A percentile compares a stretch with the other conserved stretches of the same genome.
Conservation (phyloP, 37 sponge, comb jelly and placozoan genomes). For the Aphrocallistes beatrix region DNA sequence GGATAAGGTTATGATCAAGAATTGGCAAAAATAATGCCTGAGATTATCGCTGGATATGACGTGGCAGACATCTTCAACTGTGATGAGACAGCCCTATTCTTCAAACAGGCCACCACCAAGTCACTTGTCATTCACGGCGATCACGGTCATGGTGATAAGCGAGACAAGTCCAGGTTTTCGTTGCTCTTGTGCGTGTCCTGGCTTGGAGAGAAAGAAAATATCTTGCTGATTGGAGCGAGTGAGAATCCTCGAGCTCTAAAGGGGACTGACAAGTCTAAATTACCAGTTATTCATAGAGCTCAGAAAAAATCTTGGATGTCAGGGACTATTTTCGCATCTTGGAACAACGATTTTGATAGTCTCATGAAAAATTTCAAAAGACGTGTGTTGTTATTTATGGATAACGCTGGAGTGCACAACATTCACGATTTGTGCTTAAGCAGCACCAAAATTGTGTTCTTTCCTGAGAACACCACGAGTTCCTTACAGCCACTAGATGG, state of each 20-base stretch:
- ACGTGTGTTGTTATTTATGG: not conserved
- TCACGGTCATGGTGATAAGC: not conserved
- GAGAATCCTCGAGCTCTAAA: not conserved
- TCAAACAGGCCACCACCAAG: not conserved
- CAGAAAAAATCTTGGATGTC: not conserved
- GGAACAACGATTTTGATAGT: not conserved
- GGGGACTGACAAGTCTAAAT: not conserved
- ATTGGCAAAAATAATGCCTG: not conserved
- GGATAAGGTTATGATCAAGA: not conserved
- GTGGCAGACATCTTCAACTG: not conserved
- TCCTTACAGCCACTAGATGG: not conserved
- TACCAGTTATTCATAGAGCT: not conserved
- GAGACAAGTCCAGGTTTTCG: not conserved
- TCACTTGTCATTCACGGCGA: not conserved
- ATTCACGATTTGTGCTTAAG: not conserved
- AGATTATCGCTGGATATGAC: not conserved
- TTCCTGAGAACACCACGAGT: not conserved
- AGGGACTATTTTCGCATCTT: not conserved
- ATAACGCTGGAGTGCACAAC: not conserved
- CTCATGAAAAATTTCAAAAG: not conserved
- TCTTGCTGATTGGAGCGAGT: not conserved
- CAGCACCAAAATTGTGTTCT: not conserved
- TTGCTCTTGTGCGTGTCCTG: not conserved
- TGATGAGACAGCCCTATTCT: constrained; percentile 1
- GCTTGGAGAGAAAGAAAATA: not conserved